Percentiles rank a stretch among this genome's conserved stretches.
These are phyloP conservation scores for Odontesthes bonariensis DNA, from an alignment of 2,113 vertebrate genomes.

Conservation along the genomic window DNA sequence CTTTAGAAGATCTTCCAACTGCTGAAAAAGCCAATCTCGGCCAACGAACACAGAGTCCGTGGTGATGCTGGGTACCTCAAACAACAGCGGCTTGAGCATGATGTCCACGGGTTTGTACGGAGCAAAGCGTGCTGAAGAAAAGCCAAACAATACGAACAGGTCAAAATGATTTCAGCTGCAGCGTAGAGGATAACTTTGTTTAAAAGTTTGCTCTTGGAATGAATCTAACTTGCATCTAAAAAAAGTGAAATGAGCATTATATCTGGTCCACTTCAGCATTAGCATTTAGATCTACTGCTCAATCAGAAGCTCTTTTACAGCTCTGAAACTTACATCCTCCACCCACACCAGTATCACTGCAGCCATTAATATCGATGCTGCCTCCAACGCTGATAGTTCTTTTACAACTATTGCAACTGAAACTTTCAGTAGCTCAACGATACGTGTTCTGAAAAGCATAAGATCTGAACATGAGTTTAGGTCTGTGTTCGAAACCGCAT, in stretches of 20 bases:
- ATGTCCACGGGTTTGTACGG: constrained; percentile 97
- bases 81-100: constrained; percentile 95
- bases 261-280: constrained; percentile 32
- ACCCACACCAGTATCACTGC: too few species aligned
- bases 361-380: too few species aligned
- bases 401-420: not conserved
- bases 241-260: constrained; percentile 16
- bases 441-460: too few species aligned
- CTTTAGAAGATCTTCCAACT: constrained; percentile 88
- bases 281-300: constrained; percentile 31
- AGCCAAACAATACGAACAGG: not conserved
- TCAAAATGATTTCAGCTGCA: not conserved
- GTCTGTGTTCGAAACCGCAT: too few species aligned
- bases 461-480: too few species aligned
- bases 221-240: not conserved
- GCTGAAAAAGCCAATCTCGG: constrained; percentile 95
- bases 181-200: too few species aligned
- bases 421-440: too few species aligned
- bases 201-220: too few species aligned
- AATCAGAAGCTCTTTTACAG: too few species aligned
- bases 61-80: constrained; percentile 98
- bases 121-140: constrained; percentile 87
- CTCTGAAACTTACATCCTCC: too few species aligned
- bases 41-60: constrained; percentile 97
- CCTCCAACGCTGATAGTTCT: too few species aligned